Evolutionary conservation across 2,113 vertebrate genomes (phyloP).

Genomic region (Gallinago media): DNA sequence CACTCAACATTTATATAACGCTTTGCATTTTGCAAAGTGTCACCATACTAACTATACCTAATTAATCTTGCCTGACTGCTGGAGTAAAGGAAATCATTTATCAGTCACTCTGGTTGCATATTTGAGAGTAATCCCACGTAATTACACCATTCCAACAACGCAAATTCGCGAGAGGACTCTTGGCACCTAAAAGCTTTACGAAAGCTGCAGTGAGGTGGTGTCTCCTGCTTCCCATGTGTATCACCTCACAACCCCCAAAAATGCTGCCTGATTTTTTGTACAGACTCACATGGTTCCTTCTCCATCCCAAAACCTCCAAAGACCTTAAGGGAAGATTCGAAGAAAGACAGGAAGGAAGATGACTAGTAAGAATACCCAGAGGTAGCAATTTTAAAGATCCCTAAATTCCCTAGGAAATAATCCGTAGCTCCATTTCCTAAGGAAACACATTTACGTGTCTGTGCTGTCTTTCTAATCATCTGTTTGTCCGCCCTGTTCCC

Average conservation of each 20-base stretch:
- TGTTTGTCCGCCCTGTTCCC: not conserved
- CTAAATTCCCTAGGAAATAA: not conserved
- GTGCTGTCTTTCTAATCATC: constrained; percentile 56
- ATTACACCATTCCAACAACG: not conserved
- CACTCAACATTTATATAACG: not conserved
- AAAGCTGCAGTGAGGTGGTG: not conserved
- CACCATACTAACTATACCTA: not conserved
- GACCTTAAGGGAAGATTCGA: not conserved
- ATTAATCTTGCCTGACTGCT: constrained; percentile 12
- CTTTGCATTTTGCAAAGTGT: constrained; percentile 1
- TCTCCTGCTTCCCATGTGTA: not conserved
- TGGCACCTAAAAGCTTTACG: not conserved
- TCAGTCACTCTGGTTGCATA: constrained; percentile 1
- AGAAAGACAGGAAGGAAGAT: constrained; percentile 47
- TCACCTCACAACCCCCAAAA: not conserved
- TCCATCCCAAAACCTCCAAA: not conserved
- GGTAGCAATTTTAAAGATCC: constrained; percentile 34
- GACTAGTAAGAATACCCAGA: constrained; percentile 10
- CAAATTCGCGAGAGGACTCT: not conserved
- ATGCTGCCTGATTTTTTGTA: not conserved
- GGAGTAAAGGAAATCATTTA: constrained; percentile 14
- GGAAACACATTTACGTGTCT: constrained; percentile 41
- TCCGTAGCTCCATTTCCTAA: constrained; percentile 25
- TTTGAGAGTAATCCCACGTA: constrained; percentile 18
- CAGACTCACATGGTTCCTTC: not conserved